Conservation (phyloP, 2,113 vertebrate genomes). For the Sander lucioperca region DNA sequence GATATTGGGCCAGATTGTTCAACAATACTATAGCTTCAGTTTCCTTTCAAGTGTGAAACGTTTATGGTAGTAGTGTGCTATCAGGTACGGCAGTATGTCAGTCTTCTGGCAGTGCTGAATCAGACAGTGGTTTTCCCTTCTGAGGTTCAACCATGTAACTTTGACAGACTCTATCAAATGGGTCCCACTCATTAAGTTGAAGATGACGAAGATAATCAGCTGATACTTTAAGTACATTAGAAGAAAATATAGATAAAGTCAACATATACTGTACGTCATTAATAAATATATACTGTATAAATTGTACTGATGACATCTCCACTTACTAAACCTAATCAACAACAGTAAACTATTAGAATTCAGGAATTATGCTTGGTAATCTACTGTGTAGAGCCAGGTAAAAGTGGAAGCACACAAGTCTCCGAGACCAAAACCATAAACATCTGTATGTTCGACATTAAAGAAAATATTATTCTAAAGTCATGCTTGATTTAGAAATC, state of each 20-base stretch:
- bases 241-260: conserved; percentile 45
- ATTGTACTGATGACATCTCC: conserved; percentile 45
- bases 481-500: conserved; percentile 57
- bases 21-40: conserved; percentile 74
- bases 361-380: conserved; percentile 50
- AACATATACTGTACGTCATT: conserved; percentile 36
- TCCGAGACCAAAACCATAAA: conserved; percentile 43
- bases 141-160: conserved; percentile 33
- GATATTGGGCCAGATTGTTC: conserved; percentile 75
- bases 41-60: conserved; percentile 70
- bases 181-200: conserved; percentile 35
- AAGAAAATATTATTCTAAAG: conserved; percentile 10
- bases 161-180: conserved; percentile 33
- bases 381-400: conserved; percentile 24
- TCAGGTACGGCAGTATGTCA: conserved; percentile 67
- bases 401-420: conserved; percentile 57
- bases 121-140: conserved; percentile 40
- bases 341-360: conserved; percentile 55
- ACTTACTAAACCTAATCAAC: conserved; percentile 50
- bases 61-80: conserved; percentile 71
- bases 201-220: conserved; percentile 27
- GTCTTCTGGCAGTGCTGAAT: conserved; percentile 74
- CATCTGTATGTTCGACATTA: conserved; percentile 45
- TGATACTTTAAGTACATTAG: conserved; percentile 33
- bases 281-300: conserved; percentile 56